Evolutionary conservation across 2,113 vertebrate genomes (phyloP).

Genomic region (Microcebus tavaratra): DNA sequence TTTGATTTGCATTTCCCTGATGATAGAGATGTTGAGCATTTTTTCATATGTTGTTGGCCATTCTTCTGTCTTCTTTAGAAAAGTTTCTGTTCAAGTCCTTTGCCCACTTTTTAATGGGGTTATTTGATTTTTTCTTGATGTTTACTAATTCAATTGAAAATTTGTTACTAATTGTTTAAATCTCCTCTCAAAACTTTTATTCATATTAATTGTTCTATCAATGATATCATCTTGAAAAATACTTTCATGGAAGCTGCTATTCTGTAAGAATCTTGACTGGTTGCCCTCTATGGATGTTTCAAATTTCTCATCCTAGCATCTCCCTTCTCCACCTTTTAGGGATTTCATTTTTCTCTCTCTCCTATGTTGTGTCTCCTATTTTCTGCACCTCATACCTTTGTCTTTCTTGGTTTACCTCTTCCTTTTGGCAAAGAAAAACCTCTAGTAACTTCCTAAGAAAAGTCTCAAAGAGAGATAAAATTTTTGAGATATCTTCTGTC

Average conservation of each 20-base stretch:
- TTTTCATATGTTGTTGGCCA: too few relatives aligned
- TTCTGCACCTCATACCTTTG: neutral
- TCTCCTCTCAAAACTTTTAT: neutral
- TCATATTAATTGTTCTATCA: neutral
- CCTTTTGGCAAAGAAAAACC: neutral
- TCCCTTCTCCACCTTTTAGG: neutral
- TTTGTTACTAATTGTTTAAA: neutral
- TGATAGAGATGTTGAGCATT: too few relatives aligned
- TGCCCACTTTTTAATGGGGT: too few relatives aligned
- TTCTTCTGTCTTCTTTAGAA: too few relatives aligned
- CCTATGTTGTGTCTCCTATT: neutral
- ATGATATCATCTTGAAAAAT: neutral
- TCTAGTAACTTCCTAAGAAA: neutral
- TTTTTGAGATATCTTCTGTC: neutral
- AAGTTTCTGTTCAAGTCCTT: too few relatives aligned
- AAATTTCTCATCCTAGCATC: neutral
- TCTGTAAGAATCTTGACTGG: neutral
- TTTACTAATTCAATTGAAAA: neutral
- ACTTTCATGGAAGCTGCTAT: neutral
- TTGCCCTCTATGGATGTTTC: neutral
- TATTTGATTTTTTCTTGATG: neutral
- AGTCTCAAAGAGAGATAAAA: neutral
- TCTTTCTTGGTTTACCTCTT: slow-evolving; percentile 25
- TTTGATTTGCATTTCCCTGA: too few relatives aligned
- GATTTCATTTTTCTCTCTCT: neutral